A percentile compares a stretch with the other conserved stretches of the same genome.
phyloP scores from a whole-genome alignment of 2,888 invertebrate genomes.

The Drosophila fulvimacula region DNA sequence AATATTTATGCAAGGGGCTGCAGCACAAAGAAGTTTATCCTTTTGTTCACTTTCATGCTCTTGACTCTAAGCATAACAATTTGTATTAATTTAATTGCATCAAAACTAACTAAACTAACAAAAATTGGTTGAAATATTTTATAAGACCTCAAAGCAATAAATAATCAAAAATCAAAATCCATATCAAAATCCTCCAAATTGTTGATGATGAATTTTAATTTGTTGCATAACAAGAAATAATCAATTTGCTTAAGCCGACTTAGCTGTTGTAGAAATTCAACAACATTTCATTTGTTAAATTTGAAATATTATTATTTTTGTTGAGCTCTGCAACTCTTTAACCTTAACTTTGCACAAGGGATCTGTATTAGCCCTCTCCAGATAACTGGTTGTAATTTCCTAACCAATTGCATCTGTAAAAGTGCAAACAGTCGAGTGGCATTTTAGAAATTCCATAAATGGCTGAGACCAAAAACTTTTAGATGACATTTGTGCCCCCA shows the following conservation, averaged over 20 bases:
- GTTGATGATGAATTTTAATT: not conserved
- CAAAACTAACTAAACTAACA: not conserved
- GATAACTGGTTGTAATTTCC: conserved; percentile 25
- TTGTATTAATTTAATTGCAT: not conserved
- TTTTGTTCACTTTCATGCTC: not conserved
- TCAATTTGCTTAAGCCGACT: not conserved
- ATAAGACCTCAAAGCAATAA: not conserved
- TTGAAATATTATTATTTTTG: not conserved
- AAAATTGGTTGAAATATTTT: not conserved
- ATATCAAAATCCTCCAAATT: too few relatives aligned
- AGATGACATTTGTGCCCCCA: conserved; percentile 54
- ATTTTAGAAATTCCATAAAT: conserved; percentile 74
- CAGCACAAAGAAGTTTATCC: too few relatives aligned
- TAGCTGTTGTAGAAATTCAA: not conserved
- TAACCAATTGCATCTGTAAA: conserved; percentile 31
- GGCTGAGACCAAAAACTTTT: conserved; percentile 68
- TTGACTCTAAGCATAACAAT: not conserved
- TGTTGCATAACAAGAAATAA: not conserved
- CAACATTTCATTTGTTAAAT: not conserved
- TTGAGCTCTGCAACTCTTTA: not conserved
- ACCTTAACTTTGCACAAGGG: conserved; percentile 9
- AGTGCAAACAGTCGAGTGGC: conserved; percentile 54
- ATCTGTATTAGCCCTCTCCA: not conserved
- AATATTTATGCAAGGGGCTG: not conserved
- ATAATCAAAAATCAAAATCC: not conserved